Evolutionary conservation across 1,140 invertebrate genomes (phyloP).

Genomic region (Drosophila saltans): DNA sequence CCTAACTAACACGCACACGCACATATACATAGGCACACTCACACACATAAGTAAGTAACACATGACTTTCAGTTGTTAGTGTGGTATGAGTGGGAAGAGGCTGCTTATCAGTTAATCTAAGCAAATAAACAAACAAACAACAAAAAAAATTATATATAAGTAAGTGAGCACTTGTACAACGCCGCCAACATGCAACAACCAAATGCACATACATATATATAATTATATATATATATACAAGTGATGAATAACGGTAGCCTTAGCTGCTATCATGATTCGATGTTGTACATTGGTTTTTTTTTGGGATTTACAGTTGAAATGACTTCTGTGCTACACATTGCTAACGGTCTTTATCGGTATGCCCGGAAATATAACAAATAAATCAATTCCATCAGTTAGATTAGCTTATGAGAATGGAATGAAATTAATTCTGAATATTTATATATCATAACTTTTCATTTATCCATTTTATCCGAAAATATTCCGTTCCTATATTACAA

Average conservation of each 20-base stretch:
- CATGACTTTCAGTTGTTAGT: constrained; percentile 37
- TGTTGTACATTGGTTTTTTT: background rate
- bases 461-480: background rate
- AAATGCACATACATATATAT: background rate
- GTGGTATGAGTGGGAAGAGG: constrained; percentile 49
- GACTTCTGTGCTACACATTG: background rate
- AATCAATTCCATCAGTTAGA: too few relatives aligned
- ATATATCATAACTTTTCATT: background rate
- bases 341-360: too few relatives aligned
- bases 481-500: too few relatives aligned
- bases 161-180: constrained; percentile 1
- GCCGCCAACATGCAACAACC: constrained; percentile 1
- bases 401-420: too few relatives aligned
- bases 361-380: too few relatives aligned
- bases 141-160: background rate
- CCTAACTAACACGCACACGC: constrained; percentile 35
- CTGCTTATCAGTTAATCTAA: constrained; percentile 36
- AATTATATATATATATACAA: background rate
- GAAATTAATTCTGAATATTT: background rate
- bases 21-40: background rate
- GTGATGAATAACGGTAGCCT: constrained; percentile 1
- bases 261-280: background rate
- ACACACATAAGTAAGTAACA: background rate
- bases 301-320: background rate
- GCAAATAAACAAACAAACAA: background rate